Base-by-base conservation (phyloP, 2,888 invertebrate genomes). In the Steinernema scapterisci region DNA sequence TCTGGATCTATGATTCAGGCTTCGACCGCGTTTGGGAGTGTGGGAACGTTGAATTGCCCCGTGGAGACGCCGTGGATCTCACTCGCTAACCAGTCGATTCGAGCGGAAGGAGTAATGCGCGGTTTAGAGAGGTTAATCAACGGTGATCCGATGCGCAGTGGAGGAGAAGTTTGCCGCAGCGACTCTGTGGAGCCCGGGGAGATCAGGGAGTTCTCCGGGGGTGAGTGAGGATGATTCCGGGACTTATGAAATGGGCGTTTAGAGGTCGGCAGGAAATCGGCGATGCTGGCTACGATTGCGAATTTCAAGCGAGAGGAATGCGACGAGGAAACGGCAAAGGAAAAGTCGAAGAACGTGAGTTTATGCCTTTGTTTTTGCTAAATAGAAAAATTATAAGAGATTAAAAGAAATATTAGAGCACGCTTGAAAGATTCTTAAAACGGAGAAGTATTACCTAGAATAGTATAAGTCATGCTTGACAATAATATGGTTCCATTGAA, bases 121-220 rank as follows among this genome's bases (percentile, higher is more conserved):
- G 13, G 7, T 25, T 54, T 31, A 63, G 21, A 52, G 9, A 25
- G 63, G 63, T 31, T 63, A 27, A 63, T 63, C 31, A 63, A 63
- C 23, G 63, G 38, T 63, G 19, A 63, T 31, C 31, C 25, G 9
- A 63, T 63, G 63, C 63, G 63, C 63, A 63, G 63, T 31, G 63
- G 31, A 63, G 63, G 63, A 63, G 63, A 63, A 63, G 5, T 7
- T 31, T 63, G 63, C 31, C 31, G 16, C 63, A 31, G 38, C 31
- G 54, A 23, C 54, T 25, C 11, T 6, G 31, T 21, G 31, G 63
- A 63, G n/a, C 13, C 25, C 19, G 16, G 31, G 1, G 63, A 63
- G 63, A 7, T 63, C 2, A 27, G n/a, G 9, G 63, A 63, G 31
- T 27, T 63, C 13, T 31, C 16, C 16, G 63, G 9, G 9, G 7